These are phyloP conservation scores for Protophormia terraenovae DNA, from an alignment of 2,888 invertebrate species.

Conservation along the genomic window DNA sequence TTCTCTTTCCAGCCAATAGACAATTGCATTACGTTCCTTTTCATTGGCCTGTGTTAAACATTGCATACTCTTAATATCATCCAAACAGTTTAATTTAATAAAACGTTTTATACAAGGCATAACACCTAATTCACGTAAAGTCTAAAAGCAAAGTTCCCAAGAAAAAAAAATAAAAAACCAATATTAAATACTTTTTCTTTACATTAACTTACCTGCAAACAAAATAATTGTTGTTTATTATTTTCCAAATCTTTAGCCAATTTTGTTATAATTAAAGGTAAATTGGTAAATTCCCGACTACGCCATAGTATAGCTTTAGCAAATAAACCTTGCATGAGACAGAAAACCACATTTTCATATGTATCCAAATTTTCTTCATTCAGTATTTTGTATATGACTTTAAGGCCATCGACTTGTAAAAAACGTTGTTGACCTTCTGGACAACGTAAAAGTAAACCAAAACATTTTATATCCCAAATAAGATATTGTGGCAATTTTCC, in stretches of 20 bases:
- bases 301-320: constrained; percentile 75
- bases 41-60: constrained; percentile 72
- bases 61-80: constrained; percentile 68
- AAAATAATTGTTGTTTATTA: constrained; percentile 74
- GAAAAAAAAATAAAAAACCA: too few relatives aligned
- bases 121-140: constrained; percentile 74
- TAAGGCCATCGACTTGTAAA: constrained; percentile 73
- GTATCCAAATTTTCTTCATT: constrained; percentile 64
- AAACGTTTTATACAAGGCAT: constrained; percentile 78
- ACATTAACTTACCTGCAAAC: constrained; percentile 75
- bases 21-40: constrained; percentile 71
- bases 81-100: constrained; percentile 73
- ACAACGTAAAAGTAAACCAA: constrained; percentile 77
- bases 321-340: constrained; percentile 75
- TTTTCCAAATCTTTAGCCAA: constrained; percentile 69
- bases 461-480: constrained; percentile 76
- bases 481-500: constrained; percentile 70
- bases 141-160: constrained; percentile 58
- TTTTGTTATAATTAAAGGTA: constrained; percentile 73
- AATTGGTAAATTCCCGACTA: constrained; percentile 75
- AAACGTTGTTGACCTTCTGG: constrained; percentile 74
- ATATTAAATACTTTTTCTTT: too few relatives aligned
- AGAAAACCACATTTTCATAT: constrained; percentile 73
- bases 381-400: constrained; percentile 72
- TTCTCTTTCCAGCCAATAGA: constrained; percentile 74